These are phyloP conservation scores for Serripes groenlandicus DNA, from an alignment of 2,888 invertebrate genomes.

Conservation along the genomic window DNA sequence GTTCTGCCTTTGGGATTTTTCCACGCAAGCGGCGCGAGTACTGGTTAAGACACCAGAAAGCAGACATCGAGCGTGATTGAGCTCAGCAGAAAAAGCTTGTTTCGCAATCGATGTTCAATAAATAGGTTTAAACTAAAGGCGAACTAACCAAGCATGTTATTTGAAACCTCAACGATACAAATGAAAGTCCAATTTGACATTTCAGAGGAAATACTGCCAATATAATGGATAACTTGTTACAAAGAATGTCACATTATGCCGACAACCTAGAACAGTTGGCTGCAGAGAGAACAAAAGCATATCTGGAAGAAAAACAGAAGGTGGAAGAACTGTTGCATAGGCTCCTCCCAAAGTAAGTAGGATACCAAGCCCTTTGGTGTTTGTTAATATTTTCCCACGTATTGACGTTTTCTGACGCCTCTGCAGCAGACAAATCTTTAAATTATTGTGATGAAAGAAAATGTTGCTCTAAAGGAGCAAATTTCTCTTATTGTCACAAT, in stretches of 20 bases:
- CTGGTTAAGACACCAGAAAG: too few relatives aligned
- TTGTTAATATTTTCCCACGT: not conserved
- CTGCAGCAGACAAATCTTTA: not conserved
- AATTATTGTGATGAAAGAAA: not conserved
- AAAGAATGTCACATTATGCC: slow-evolving; percentile 98
- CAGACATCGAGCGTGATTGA: too few relatives aligned
- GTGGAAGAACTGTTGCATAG: slow-evolving; percentile 93
- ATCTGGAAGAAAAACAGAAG: slow-evolving; percentile 98
- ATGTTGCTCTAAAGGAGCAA: too few relatives aligned
- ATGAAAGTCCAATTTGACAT: not conserved
- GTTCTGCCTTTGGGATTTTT: too few relatives aligned
- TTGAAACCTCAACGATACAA: not conserved
- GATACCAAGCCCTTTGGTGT: not conserved
- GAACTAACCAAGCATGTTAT: not conserved
- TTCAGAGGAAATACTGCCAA: slow-evolving; percentile 87
- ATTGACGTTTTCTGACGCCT: not conserved
- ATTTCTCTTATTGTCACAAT: too few relatives aligned
- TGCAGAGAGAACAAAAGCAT: slow-evolving; percentile 95
- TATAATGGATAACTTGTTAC: slow-evolving; percentile 98
- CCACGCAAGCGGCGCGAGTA: too few relatives aligned
- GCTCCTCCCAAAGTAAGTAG: slow-evolving; percentile 80
- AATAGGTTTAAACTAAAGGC: too few relatives aligned
- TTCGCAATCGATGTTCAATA: too few relatives aligned
- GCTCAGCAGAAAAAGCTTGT: too few relatives aligned
- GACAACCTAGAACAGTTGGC: slow-evolving; percentile 97